Base-by-base conservation (phyloP, 1,140 invertebrate species). In the Drosophila nannoptera region DNA sequence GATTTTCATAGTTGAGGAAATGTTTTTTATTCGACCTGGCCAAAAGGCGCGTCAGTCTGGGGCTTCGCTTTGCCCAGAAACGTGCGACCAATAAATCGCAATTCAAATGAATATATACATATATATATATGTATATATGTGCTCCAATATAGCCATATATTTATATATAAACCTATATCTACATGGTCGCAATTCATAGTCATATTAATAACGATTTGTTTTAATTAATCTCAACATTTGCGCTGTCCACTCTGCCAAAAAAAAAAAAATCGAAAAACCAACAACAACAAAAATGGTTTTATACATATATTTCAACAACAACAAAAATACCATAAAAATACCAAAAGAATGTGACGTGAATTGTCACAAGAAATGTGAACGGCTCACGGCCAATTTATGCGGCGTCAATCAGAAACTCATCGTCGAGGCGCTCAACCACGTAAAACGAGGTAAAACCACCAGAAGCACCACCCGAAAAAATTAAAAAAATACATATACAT, bases 281-380 rank as follows among this genome's bases (percentile, higher is more conserved):
- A 71, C 22, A 22, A 22, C 22, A 22, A 22, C 22, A 22, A 22
- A 22, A 22, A 22, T 22, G 22, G 22, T 3, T 22, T 3, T 22
- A 22, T 22, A 22, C 22, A 22, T 22, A 22, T 22, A n/a, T n/a
- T n/a, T n/a, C n/a, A n/a, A n/a, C n/a, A n/a, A n/a, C n/a, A n/a
- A n/a, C n/a, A n/a, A 14, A 3, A 42, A 45, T 46, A 53, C 32
- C 8, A 42, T 40, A 3, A n/a, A 12, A 40, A n/a, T 12, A 42
- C 35, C 35, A 49, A 40, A 91, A 96, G 95, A 99, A 93, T 98
- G 93, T 93, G 98, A 97, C 90, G 95, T 98, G 88, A 98, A 98
- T 91, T 98, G 97, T 91, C 98, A 99, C 91, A 96, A 97, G 91
- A 99, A 98, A 91, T 99, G 98, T 91, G 95, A 98, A 92, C 96